Percentiles rank a stretch among this genome's conserved stretches.
Conservation (phyloP, 2,888 invertebrate genomes). For the Ophion ventricosus region DNA sequence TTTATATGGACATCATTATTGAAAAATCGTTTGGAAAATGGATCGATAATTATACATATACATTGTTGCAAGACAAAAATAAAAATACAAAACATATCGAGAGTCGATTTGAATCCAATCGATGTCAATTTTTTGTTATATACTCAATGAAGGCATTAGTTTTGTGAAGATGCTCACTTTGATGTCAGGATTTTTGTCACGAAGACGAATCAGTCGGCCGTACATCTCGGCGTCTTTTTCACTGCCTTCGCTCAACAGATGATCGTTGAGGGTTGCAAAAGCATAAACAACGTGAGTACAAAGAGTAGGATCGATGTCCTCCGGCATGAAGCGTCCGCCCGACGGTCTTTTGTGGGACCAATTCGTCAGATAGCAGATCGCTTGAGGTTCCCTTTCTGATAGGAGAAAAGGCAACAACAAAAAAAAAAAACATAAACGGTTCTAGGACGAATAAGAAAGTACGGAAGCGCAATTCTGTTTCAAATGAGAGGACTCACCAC, state of each 20-base stretch:
- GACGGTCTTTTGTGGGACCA: conserved; percentile 97
- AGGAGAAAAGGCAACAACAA: conserved; percentile 65
- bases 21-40: no score
- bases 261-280: conserved; percentile 95
- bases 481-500: conserved; percentile 70
- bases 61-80: no score
- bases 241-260: conserved; percentile 91
- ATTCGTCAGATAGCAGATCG: conserved; percentile 97
- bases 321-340: conserved; percentile 94
- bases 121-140: neutral
- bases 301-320: conserved; percentile 93
- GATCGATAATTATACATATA: no score
- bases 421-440: neutral
- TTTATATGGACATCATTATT: no score
- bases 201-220: conserved; percentile 91
- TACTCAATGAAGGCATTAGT: neutral
- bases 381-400: conserved; percentile 92
- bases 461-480: no score
- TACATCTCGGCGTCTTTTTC: conserved; percentile 95
- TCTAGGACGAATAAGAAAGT: no score
- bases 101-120: neutral
- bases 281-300: conserved; percentile 98
- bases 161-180: conserved; percentile 85
- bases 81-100: neutral
- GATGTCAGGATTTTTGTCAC: conserved; percentile 94